phyloP scores from a whole-genome alignment of 2,797 vertebrate genomes.

The Coregonus ussuriensis region DNA sequence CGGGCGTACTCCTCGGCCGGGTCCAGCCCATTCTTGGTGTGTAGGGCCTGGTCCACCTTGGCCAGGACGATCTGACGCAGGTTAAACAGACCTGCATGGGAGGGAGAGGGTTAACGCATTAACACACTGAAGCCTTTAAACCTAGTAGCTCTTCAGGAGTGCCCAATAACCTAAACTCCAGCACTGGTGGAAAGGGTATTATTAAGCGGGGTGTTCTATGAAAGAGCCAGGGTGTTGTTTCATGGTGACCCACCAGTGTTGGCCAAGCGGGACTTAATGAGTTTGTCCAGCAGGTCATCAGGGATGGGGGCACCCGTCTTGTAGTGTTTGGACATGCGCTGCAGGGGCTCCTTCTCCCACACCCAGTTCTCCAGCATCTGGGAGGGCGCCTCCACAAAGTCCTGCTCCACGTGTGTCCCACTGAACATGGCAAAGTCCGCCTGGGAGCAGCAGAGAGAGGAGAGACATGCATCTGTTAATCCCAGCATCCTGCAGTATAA shows the following conservation, averaged over 20 bases:
- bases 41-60: constrained; percentile 92
- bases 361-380: constrained; percentile 99
- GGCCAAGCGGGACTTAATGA: constrained; percentile 92
- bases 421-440: constrained; percentile 97
- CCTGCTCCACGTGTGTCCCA: constrained; percentile 92
- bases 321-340: constrained; percentile 92
- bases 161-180: not conserved
- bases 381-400: constrained; percentile 95
- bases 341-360: constrained; percentile 92
- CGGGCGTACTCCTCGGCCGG: constrained; percentile 84
- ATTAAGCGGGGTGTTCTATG: not conserved
- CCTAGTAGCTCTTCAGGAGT: not conserved
- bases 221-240: too few species aligned
- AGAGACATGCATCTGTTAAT: not conserved
- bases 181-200: not conserved
- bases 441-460: constrained; percentile 60
- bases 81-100: constrained; percentile 87
- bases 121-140: not conserved
- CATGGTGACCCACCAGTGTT: constrained; percentile 83
- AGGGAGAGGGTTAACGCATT: not conserved
- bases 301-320: constrained; percentile 81
- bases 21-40: constrained; percentile 82
- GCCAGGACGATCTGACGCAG: constrained; percentile 94
- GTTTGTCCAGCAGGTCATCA: constrained; percentile 86
- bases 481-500: not conserved